Conservation (phyloP, 2,888 invertebrate genomes). For the Melanostoma scalare region DNA sequence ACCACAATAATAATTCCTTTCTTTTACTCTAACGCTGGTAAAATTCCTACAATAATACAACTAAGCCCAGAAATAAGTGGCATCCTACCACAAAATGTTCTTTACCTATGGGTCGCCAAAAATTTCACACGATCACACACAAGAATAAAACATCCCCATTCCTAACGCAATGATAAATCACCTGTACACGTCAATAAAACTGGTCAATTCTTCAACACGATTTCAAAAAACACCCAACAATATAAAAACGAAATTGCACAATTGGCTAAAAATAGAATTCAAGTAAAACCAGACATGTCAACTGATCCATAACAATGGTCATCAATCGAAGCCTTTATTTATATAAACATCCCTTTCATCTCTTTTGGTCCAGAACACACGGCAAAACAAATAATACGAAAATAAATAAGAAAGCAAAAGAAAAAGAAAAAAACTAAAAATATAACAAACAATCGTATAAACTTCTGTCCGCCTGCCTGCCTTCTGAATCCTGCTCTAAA, state of each 20-base stretch:
- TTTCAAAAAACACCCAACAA: slow-evolving; percentile 31
- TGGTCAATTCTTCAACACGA: slow-evolving; percentile 62
- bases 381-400: slow-evolving; percentile 23
- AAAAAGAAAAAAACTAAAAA: slow-evolving; percentile 10
- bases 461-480: not conserved
- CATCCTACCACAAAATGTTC: too few species aligned
- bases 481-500: slow-evolving; percentile 4
- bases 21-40: too few species aligned
- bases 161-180: slow-evolving; percentile 60
- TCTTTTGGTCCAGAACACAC: slow-evolving; percentile 52
- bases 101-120: not conserved
- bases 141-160: not conserved
- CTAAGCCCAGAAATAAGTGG: too few species aligned
- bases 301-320: slow-evolving; percentile 67
- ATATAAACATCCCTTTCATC: slow-evolving; percentile 71
- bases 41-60: too few species aligned
- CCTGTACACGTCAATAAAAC: slow-evolving; percentile 59
- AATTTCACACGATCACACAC: slow-evolving; percentile 58
- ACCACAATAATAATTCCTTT: too few species aligned
- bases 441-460: slow-evolving; percentile 35
- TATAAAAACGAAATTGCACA: slow-evolving; percentile 42
- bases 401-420: too few species aligned
- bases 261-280: slow-evolving; percentile 19
- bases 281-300: slow-evolving; percentile 46
- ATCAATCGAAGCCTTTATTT: slow-evolving; percentile 71